Evolutionary conservation across 2,888 invertebrate species (phyloP), one percentile per base, ranked within the genome.

Genomic region (Acleris laterana): DNA sequence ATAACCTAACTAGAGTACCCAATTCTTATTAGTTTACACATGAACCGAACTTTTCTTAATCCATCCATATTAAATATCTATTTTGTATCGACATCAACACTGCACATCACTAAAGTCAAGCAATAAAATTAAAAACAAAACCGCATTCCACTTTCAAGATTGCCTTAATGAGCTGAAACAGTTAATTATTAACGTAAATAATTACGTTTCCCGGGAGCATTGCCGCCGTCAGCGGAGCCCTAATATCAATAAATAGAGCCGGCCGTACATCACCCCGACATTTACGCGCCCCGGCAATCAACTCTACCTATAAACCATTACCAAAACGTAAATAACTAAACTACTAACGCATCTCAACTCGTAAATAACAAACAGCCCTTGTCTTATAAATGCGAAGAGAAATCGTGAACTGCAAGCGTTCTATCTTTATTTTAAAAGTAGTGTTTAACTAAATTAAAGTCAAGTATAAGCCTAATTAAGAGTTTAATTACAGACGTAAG

Each of bases 281-380:
- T 77, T 78, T 77, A 80, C 72, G 74, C 71, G 63, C 70, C 69
- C 67, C 69, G 65, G 71, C 74, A 77, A 78, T 80, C 77, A 79
- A 77, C 77, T 75, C 70, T 71, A 74, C 71, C 74, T 75, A 76
- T 79, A 79, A 80, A 80, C 76, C 77, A 77, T 78, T 77, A 78
- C 69, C 61, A 68, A 59, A 76, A 80, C 74, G 72, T 77, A 77
- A 80, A 80, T 80, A 78, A 38, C 38, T 25, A 6, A 78, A 77
- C 77, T 74, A 72, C 74, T 74, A 79, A 74, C 70, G 70, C 76
- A 71, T 70, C 74, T 70, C 72, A 70, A 62, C 48, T 11, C 74
- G 71, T 76, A 78, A 79, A 78, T 74, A 71, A 63, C 65, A 44
- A 71, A 63, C 50, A 61, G 48, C 56, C 48, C 63, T 25, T 55